Evolutionary conservation across 23 tunicate genomes (phyloP).

Genomic region (Trididemnum nubilum): DNA sequence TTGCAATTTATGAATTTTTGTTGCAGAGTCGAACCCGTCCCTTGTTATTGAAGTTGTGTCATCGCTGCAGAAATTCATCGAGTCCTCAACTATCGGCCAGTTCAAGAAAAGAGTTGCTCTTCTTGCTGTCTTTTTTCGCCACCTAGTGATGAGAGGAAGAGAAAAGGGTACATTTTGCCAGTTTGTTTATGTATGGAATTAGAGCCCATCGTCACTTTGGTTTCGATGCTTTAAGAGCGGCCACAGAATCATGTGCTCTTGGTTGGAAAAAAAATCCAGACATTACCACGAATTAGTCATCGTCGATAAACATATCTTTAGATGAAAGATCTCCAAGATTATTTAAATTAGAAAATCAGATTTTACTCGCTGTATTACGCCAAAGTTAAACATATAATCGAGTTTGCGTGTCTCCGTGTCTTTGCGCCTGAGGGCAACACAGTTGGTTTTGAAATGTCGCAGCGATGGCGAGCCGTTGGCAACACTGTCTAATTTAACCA

Average conservation of each 20-base stretch:
- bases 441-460: background rate
- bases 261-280: no score
- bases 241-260: no score
- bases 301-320: no score
- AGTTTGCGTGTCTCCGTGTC: background rate
- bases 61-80: constrained; percentile 59
- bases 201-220: no score
- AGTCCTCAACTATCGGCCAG: constrained; percentile 50
- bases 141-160: constrained; percentile 33
- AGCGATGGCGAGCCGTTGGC: background rate
- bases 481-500: background rate
- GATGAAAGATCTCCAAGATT: no score
- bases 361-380: background rate
- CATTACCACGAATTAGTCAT: no score
- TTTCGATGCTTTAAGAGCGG: no score
- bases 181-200: no score
- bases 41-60: constrained; percentile 34
- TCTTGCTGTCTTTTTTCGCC: constrained; percentile 27
- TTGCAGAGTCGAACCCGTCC: no score
- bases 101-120: constrained; percentile 38
- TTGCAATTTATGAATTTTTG: no score
- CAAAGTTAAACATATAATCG: background rate
- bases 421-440: background rate
- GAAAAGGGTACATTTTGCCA: constrained; percentile 29
- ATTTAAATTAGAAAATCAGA: background rate